Base-by-base conservation (phyloP, 1,140 invertebrate genomes). In the Scaptodrosophila lebanonensis region DNA sequence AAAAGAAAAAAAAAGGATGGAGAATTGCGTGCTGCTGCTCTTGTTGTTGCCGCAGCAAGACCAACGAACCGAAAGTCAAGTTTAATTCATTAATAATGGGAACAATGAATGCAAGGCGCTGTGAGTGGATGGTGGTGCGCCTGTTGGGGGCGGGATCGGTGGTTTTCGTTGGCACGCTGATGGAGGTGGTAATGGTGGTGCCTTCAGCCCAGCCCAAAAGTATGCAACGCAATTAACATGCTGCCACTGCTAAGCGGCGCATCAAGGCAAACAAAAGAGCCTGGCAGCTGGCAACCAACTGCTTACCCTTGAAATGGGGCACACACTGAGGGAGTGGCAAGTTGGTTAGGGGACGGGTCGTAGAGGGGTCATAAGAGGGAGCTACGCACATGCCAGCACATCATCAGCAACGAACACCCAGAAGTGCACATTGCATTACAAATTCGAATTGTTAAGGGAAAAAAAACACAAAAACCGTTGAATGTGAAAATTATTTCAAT, bases 71-170 rank as follows among this genome's bases (percentile, higher is more conserved):
- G 69, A 82, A 82, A 82, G 69, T 82, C 75, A 82, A 82, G 75
- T 82, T 82, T 75, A 82, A 82, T 82, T 75, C 75, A 82, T 82
- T 82, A 82, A 75, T 82, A 83, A 79, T 73, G 20, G 42, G 49
- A 38, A 40, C 50, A 18, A 75, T 50, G 48, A 73, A 66, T 58
- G 57, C 49, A 3, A 11, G 30, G 7, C 9, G 0, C 22, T n/a
- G n/a, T n/a, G 20, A 25, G 45, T 25, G 12, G 15, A 9, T 11
- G 9, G 1, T 11, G 20, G 15, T 20, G 8, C 9, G 33, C 3
- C 9, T 0, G 7, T 8, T 5, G 16, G 2, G 15, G 22, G 9
- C 9, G 17, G 36, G 40, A 61, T 47, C 30, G 36, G 9, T 30
- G 38, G 43, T 17, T 6, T 25, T 25, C 27, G 33, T 35, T 27